These are phyloP conservation scores for Portunus trituberculatus DNA, from an alignment of 1,140 invertebrate genomes.

Conservation along the genomic window DNA sequence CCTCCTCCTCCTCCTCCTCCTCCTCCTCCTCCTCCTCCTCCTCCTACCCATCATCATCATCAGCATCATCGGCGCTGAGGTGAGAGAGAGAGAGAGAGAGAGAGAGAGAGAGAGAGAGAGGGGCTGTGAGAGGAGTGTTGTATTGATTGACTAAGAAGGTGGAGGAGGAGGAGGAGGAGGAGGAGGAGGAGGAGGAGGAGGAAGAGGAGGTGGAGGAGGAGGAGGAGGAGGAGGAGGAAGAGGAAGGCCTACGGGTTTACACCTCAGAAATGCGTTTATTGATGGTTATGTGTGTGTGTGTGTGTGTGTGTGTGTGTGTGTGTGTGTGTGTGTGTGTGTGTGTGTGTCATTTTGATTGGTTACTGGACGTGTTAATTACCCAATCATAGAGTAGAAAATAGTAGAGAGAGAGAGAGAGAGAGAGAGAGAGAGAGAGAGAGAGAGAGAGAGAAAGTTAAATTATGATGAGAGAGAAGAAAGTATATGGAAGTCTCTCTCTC, in stretches of 20 bases:
- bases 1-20: background rate
- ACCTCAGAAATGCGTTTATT: slow-evolving; percentile 7
- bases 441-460: background rate
- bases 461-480: background rate
- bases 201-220: background rate
- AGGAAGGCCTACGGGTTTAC: background rate
- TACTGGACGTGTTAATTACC: background rate
- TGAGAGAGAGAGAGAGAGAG: background rate
- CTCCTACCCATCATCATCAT: background rate
- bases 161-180: background rate
- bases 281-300: background rate
- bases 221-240: background rate
- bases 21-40: background rate
- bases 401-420: too few relatives aligned
- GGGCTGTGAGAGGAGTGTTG: background rate
- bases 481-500: background rate
- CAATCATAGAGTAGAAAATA: background rate
- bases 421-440: background rate
- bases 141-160: slow-evolving; percentile 4
- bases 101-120: background rate
- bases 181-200: background rate
- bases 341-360: background rate
- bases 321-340: background rate
- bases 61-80: background rate
- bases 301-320: slow-evolving; percentile 5